phyloP scores from a whole-genome alignment of 2,797 vertebrate species.

The Sitta carolinensis region DNA sequence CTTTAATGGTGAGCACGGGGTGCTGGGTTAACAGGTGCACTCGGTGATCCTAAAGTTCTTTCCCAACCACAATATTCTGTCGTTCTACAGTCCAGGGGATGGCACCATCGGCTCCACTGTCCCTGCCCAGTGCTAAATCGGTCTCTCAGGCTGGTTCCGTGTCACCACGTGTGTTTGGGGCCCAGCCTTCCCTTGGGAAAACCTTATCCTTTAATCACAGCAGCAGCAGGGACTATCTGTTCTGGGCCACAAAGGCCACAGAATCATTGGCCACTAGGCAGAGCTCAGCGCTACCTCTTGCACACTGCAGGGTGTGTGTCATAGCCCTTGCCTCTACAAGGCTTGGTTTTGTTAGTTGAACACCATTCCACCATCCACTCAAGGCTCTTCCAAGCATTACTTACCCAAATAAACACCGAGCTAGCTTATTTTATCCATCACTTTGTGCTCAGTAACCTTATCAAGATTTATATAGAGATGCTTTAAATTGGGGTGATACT shows the following conservation, averaged over 20 bases:
- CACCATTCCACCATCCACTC: background rate
- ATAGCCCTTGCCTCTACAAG: background rate
- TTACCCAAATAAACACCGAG: background rate
- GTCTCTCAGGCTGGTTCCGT: background rate
- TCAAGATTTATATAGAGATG: background rate
- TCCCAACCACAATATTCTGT: background rate
- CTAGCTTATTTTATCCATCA: background rate
- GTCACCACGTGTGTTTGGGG: background rate
- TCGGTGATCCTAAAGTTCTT: background rate
- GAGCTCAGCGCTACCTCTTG: too few species aligned
- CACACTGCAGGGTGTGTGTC: background rate
- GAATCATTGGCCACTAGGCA: background rate
- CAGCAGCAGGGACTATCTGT: too few species aligned
- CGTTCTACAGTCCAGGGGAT: background rate
- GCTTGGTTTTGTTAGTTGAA: background rate
- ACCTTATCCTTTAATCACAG: too few species aligned
- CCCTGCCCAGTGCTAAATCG: background rate
- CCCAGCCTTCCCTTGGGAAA: background rate
- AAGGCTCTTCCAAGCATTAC: background rate
- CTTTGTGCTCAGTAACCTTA: background rate
- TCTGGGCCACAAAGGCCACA: background rate
- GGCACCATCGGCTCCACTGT: accelerated
- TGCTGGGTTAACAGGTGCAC: background rate
- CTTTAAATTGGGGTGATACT: background rate
- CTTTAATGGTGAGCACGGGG: background rate